Evolutionary conservation across 1,140 invertebrate genomes (phyloP), one percentile per base, ranked within the genome.

Genomic region (Calosoma granatense): DNA sequence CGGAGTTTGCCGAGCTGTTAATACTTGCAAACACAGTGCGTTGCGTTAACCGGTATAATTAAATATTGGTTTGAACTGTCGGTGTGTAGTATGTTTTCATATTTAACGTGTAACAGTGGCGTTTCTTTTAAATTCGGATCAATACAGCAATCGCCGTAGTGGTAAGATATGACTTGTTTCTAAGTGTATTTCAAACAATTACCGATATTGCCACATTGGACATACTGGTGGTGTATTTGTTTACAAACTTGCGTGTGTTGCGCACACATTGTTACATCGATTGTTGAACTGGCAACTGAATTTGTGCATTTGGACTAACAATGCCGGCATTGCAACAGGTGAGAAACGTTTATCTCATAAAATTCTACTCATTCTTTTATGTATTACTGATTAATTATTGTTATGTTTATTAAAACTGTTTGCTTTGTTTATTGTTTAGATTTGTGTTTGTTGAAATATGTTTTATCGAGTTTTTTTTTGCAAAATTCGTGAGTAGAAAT

Each of bases 161-260:
- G 51, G 22, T 2, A 54, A 55, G 20, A 55, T 51, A 22, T 47
- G 20, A 22, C 54, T 43, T 36, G 9, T 52, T 53, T 52, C 22
- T 36, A 15, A 15, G 39, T 21, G 17, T 4, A 52, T 53, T 36
- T 36, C 14, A 9, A 54, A 36, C 30, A 20, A 15, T 53, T 53
- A 20, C 23, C n/a, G 36, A 21, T 3, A 51, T 0, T 43, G 51
- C 6, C 21, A 19, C n/a, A 21, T 30, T 20, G 39, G 6, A 55
- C 41, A 56, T 41, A 53, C 55, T 53, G 30, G 14, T 22, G 26
- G 36, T 54, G 20, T 51, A 47, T 56, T 21, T n/a, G n/a, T n/a
- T n/a, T n/a, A n/a, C n/a, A n/a, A n/a, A n/a, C n/a, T n/a, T n/a
- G n/a, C n/a, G n/a, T n/a, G n/a, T n/a, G n/a, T n/a, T n/a, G n/a